Conservation (phyloP, 2,888 invertebrate genomes). For the Dioctria rufipes region DNA sequence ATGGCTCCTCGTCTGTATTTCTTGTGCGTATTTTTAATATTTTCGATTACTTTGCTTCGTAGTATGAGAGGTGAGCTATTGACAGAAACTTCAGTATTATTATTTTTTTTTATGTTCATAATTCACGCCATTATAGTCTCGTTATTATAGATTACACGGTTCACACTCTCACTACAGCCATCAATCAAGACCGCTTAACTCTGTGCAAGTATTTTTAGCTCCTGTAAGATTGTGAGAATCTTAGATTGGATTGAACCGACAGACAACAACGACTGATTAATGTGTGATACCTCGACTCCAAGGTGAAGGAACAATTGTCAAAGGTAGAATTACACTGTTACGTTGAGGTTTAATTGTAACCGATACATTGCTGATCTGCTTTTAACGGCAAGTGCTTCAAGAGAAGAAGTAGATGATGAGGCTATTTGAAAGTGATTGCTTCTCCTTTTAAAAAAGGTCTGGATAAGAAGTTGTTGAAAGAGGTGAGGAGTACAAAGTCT, state of each 20-base stretch:
- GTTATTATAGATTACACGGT: slow-evolving; percentile 41
- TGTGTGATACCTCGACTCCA: neutral
- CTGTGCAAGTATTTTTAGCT: slow-evolving; percentile 12
- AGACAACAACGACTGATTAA: slow-evolving; percentile 15
- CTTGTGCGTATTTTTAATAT: neutral
- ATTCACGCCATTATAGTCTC: slow-evolving; percentile 39
- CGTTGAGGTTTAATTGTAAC: slow-evolving; percentile 37
- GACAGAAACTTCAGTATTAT: neutral
- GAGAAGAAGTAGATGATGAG: slow-evolving; percentile 4
- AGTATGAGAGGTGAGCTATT: neutral
- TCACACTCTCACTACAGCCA: neutral
- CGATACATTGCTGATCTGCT: slow-evolving; percentile 22
- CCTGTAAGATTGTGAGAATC: slow-evolving; percentile 17
- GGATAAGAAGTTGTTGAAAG: neutral
- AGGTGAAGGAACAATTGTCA: slow-evolving; percentile 38
- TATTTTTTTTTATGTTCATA: slow-evolving; percentile 12
- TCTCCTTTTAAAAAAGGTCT: slow-evolving; percentile 26
- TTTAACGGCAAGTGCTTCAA: slow-evolving; percentile 32
- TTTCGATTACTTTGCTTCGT: slow-evolving; percentile 15
- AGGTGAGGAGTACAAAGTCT: neutral
- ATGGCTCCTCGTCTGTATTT: neutral
- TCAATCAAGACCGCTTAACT: slow-evolving; percentile 41
- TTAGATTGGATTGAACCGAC: neutral
- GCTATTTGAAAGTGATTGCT: slow-evolving; percentile 32
- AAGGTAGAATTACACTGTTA: slow-evolving; percentile 31